Percentiles rank a stretch among this genome's conserved stretches.
These are phyloP conservation scores for Columba guinea DNA, from an alignment of 2,797 vertebrate species.

Conservation along the genomic window DNA sequence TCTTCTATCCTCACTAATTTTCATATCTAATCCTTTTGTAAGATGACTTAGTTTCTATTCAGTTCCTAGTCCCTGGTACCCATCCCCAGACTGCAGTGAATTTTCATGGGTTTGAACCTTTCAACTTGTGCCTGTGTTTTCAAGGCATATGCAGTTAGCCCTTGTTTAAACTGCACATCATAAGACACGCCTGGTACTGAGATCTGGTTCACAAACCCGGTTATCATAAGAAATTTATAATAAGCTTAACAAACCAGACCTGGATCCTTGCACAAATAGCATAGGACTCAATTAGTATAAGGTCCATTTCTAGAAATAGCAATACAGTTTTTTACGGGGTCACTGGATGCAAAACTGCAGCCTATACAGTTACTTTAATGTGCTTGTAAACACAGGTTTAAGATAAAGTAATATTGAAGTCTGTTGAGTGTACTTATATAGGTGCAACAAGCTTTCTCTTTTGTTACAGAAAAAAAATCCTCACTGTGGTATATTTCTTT, in stretches of 20 bases:
- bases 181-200: not conserved
- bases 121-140: not conserved
- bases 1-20: not conserved
- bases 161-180: not conserved
- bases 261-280: not conserved
- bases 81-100: not conserved
- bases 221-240: not conserved
- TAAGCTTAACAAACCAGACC: not conserved
- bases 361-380: not conserved
- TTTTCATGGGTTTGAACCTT: not conserved
- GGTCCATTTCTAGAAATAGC: not conserved
- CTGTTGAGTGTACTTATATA: not conserved
- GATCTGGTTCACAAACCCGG: not conserved
- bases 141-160: not conserved
- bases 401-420: not conserved
- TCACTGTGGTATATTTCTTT: not conserved
- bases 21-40: not conserved
- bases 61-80: not conserved
- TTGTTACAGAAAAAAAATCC: not conserved
- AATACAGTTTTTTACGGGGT: not conserved
- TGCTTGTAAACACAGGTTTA: not conserved
- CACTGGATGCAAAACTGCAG: not conserved
- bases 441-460: not conserved
- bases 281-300: not conserved
- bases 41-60: not conserved